phyloP scores from a whole-genome alignment of 2,797 vertebrate species.

The Lacerta viridis region DNA sequence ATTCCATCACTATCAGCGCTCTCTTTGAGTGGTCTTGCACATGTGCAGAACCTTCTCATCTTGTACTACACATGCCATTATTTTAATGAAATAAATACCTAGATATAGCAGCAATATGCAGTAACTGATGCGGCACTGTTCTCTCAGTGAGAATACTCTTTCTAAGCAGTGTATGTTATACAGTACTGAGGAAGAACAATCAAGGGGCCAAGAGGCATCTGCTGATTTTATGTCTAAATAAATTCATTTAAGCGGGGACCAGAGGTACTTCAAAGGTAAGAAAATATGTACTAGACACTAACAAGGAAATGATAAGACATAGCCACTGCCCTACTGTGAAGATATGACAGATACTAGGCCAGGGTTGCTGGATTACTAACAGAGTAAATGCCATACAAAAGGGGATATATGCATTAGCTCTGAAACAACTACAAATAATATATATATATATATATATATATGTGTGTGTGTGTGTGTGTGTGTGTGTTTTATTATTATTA shows the following conservation, averaged over 20 bases:
- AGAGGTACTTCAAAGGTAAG: slow-evolving; percentile 1
- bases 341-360: not conserved
- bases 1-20: not conserved
- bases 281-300: not conserved
- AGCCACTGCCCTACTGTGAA: not conserved
- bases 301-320: not conserved
- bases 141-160: not conserved
- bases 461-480: too few relatives aligned
- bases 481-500: not conserved
- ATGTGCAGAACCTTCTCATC: not conserved
- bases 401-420: accelerated
- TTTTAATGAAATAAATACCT: not conserved
- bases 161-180: not conserved
- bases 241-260: not conserved
- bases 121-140: not conserved
- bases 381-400: not conserved
- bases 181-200: not conserved
- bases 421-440: slow-evolving; percentile 3
- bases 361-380: not conserved
- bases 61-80: not conserved
- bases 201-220: not conserved
- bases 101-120: not conserved
- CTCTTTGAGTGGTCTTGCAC: not conserved
- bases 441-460: too few relatives aligned
- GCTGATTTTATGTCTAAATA: not conserved